Percentiles rank a stretch among this genome's conserved stretches.
Evolutionary conservation across 2,113 vertebrate species (phyloP).

Genomic region (Zosterops japonicus): DNA sequence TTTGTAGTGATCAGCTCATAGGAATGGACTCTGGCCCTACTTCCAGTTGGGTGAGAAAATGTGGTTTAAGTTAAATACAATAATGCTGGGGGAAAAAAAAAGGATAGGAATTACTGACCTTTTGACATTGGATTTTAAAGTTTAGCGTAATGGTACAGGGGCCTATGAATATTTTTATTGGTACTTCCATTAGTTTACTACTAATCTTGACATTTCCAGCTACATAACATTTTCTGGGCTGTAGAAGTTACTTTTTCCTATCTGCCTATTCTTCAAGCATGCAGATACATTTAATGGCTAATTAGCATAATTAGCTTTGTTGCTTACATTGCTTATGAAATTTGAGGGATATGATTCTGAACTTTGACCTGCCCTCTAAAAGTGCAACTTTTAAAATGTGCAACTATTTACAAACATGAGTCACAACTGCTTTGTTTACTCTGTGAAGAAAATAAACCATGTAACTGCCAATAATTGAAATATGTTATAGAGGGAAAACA

Average conservation of each 20-base stretch:
- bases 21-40: constrained; percentile 25
- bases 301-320: neutral
- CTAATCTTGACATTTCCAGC: neutral
- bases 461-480: neutral
- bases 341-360: neutral
- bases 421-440: neutral
- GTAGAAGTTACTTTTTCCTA: neutral
- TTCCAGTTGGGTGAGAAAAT: constrained; percentile 21
- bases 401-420: neutral
- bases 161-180: constrained; percentile 23
- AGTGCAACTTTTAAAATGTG: neutral
- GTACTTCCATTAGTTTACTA: constrained; percentile 1
- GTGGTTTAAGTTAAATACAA: constrained; percentile 37
- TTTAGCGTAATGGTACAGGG: neutral
- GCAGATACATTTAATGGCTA: neutral
- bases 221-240: neutral
- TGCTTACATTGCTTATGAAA: neutral
- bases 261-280: neutral
- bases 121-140: constrained; percentile 22
- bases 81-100: neutral
- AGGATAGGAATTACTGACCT: constrained; percentile 36
- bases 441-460: neutral
- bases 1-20: constrained; percentile 28
- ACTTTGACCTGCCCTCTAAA: neutral
- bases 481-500: neutral